Evolutionary conservation across 2,888 invertebrate genomes (phyloP), one percentile per base, ranked within the genome.

Genomic region (Diarsia dahlii): DNA sequence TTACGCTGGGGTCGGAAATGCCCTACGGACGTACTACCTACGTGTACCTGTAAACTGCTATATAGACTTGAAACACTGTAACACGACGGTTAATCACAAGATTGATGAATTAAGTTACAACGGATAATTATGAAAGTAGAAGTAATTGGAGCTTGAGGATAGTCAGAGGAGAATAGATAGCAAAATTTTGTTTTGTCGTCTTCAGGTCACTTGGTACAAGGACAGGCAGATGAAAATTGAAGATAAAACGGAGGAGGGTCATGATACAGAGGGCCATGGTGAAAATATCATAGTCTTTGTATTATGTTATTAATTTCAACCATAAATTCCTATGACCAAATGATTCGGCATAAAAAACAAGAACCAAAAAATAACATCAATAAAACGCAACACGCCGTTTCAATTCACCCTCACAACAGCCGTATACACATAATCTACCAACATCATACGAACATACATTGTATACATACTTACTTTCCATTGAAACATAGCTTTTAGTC

Each of bases 401-500:
- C 2, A 74, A 58, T 34, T 18, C 15, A 45, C 58, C 34, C 48
- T n/a, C 12, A 52, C 54, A 58, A 20, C 8, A 50, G 20, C 50
- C 20, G n/a, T 50, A 28, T 9, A 52, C 4, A 58, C 48, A 46
- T 20, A 58, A 39, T 48, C 46, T 20, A n/a, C 18, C 46, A 6
- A 56, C 50, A 64, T 18, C 39, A 39, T 39, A 39, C 39, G 8
- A 39, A 52, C n/a, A 62, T 20, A 46, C 23, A 67, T n/a, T n/a
- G n/a, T n/a, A n/a, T 18, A 63, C 23, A 60, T 18, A 69, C 39
- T 56, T 23, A 65, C 45, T 34, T 52, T 75, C 34, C 60, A 69
- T 62, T 69, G 60, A 73, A 76, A 83, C 54, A 39, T 66, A 52
- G 63, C 69, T 60, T 76, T 67, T 67, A 80, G 45, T 64, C 80